Evolutionary conservation across 2,888 invertebrate genomes (phyloP), one percentile per base, ranked within the genome.

Genomic region (Oxyteleia sp.): DNA sequence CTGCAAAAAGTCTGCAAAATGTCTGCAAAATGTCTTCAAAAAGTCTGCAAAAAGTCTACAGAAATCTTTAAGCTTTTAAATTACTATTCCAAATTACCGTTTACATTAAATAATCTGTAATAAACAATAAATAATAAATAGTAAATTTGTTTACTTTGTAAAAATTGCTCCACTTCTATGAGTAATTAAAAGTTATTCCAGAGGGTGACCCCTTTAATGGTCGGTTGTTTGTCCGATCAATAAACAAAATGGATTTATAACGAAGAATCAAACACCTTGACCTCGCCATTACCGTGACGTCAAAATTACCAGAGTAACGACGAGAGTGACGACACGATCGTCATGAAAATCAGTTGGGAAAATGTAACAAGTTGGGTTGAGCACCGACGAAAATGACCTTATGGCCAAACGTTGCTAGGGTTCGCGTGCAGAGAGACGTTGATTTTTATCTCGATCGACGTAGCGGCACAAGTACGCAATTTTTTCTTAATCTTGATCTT

Each of bases 401-500:
- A 57, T 15, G 18, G 26, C 20, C 13, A 66, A 15, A 49, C 23
- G 49, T 57, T 57, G 51, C 57, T 41, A 29, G 51, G 32, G 38
- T 29, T 79, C 35, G 78, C 78, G 78, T 79, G 78, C 69, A 23
- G 38, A 45, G 13, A 38, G 20, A 55, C 29, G 69, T n/a, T 16
- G 55, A 45, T 53, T 47, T 55, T 71, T 59, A 79, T 79, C 78
- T 63, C 26, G 41, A 78, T 79, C 49, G 59, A 15, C 38, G 16
- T 23, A 7, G 23, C 38, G 49, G 23, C 32, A 38, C 47, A 79
- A 79, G 61, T 79, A 79, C 78, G 78, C 78, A 79, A 71, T 79
- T 71, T 79, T 78, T 71, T 69, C 57, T 23, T 69, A 78, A 78
- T 78, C 78, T 78, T 53, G 61, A 61, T 53, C 64, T 13, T 10